These are phyloP conservation scores for Plusia festucae DNA, from an alignment of 2,888 invertebrate species.

Conservation along the genomic window DNA sequence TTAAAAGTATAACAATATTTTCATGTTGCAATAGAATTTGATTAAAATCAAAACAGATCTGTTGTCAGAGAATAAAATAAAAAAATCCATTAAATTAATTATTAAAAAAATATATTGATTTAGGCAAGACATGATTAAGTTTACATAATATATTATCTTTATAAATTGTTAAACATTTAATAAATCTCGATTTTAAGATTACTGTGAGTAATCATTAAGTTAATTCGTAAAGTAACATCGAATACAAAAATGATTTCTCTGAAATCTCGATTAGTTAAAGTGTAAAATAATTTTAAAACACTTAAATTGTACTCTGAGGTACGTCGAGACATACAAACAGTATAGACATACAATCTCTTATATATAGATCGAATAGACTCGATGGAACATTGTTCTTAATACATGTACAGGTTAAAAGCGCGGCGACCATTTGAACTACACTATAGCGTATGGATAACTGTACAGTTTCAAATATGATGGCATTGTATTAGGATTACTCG, in stretches of 20 bases:
- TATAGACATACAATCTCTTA: constrained; percentile 62
- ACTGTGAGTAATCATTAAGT: constrained; percentile 61
- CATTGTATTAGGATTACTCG: constrained; percentile 31
- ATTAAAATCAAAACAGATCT: constrained; percentile 55
- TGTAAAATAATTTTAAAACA: constrained; percentile 67
- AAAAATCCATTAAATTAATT: constrained; percentile 55
- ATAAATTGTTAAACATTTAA: constrained; percentile 69
- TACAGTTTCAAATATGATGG: constrained; percentile 43
- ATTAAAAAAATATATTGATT: constrained; percentile 68
- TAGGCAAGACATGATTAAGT: constrained; percentile 82
- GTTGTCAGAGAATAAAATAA: constrained; percentile 49
- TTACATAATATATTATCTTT: constrained; percentile 60
- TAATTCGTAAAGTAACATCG: constrained; percentile 65
- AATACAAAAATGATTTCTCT: constrained; percentile 76
- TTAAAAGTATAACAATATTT: constrained; percentile 46
- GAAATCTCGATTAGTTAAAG: constrained; percentile 75
- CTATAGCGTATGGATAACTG: constrained; percentile 33
- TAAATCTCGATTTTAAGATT: constrained; percentile 56
- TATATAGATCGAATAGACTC: constrained; percentile 61
- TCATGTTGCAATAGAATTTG: constrained; percentile 55
- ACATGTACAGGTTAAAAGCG: constrained; percentile 60
- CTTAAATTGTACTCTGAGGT: constrained; percentile 70
- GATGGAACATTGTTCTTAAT: constrained; percentile 69
- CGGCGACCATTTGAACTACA: constrained; percentile 52
- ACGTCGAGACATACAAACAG: constrained; percentile 56